Conservation (phyloP, 2,797 vertebrate genomes). For the Amniataba percoides region DNA sequence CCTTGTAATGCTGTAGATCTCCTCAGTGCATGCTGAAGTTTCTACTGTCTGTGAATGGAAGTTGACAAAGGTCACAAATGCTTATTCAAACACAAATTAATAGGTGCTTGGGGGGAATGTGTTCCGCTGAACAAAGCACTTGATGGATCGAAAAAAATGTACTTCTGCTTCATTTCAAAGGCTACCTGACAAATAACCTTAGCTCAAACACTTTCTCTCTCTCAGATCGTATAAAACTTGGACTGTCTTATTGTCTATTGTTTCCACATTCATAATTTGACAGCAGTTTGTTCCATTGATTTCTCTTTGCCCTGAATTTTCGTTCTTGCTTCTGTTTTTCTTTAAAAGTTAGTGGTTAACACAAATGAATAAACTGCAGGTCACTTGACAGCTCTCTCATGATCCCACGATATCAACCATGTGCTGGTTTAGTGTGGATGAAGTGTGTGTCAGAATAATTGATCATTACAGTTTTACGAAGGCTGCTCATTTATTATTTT, state of each 20-base stretch:
- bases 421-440: background rate
- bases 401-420: background rate
- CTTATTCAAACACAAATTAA: background rate
- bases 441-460: background rate
- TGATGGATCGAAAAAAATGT: background rate
- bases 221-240: background rate
- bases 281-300: no score
- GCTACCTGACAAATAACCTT: background rate
- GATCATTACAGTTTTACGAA: background rate
- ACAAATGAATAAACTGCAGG: background rate
- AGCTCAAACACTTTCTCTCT: background rate
- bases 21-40: background rate
- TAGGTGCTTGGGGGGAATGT: background rate
- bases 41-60: background rate
- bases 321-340: background rate
- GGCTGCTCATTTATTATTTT: background rate
- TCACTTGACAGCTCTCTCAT: background rate
- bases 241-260: background rate
- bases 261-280: background rate
- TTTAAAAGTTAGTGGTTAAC: background rate
- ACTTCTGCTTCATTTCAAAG: background rate
- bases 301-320: background rate
- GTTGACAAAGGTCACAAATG: background rate
- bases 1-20: background rate
- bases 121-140: background rate